Conservation (phyloP, 2,113 vertebrate species). For the Chaetorhynchus papuensis region DNA sequence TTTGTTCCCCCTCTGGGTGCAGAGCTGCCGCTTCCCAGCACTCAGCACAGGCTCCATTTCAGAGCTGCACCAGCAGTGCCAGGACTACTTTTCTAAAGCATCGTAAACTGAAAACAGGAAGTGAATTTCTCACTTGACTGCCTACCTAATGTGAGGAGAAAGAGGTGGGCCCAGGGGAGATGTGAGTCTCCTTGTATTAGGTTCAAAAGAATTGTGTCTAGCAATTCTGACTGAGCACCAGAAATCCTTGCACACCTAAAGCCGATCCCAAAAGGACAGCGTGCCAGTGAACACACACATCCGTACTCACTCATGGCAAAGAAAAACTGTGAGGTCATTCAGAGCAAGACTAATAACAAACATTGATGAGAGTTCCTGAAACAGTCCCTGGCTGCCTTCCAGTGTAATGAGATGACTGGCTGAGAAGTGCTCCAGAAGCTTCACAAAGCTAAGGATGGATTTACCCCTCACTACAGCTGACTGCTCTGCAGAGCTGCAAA, state of each 20-base stretch:
- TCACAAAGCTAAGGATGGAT: neutral
- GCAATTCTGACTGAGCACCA: neutral
- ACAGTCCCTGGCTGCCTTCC: neutral
- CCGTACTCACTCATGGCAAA: fast-evolving
- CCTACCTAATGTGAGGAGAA: neutral
- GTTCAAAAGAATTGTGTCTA: neutral
- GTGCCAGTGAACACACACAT: fast-evolving
- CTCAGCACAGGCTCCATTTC: neutral
- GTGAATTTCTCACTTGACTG: conserved; percentile 3
- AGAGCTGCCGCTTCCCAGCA: neutral
- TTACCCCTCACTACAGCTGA: neutral
- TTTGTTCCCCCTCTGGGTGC: neutral
- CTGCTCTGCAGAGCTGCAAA: neutral
- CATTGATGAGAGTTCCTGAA: neutral
- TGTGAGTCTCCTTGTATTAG: neutral
- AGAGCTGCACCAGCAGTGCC: neutral
- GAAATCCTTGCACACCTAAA: neutral
- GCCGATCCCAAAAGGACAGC: neutral
- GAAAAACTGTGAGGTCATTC: fast-evolving
- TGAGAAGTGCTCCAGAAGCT: neutral
- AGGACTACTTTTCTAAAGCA: neutral
- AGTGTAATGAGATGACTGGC: neutral
- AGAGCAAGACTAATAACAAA: neutral
- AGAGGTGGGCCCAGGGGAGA: neutral
- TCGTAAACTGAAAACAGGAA: conserved; percentile 6